A percentile compares a stretch with the other conserved stretches of the same genome.
These are phyloP conservation scores for Epinephelus moara DNA, from an alignment of 2,113 vertebrate genomes.

Conservation along the genomic window DNA sequence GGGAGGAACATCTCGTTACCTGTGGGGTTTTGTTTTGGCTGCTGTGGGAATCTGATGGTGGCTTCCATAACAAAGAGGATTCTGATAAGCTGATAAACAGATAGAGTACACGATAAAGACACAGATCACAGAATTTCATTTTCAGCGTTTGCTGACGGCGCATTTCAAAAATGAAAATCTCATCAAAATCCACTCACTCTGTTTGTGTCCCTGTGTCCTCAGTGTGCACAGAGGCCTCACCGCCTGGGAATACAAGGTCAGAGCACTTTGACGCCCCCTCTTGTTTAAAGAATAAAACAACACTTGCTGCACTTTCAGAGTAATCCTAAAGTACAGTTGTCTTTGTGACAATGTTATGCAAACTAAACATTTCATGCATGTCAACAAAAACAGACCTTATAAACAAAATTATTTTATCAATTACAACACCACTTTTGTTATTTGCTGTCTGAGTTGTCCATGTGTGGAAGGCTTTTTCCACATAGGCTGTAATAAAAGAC, in stretches of 20 bases:
- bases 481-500: no score
- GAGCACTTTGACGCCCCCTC: constrained; percentile 44
- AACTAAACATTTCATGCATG: no score
- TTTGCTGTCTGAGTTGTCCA: no score
- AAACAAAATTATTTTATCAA: no score
- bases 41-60: constrained; percentile 17
- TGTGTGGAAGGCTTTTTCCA: no score
- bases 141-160: constrained; percentile 15
- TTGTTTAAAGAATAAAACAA: constrained; percentile 40
- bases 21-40: constrained; percentile 48
- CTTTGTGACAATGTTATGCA: no score
- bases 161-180: constrained; percentile 49
- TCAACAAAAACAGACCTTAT: no score
- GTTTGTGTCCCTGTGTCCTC: constrained; percentile 58
- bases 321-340: no score
- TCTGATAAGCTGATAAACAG: constrained; percentile 57
- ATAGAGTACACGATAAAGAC: constrained; percentile 17
- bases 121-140: constrained; percentile 41
- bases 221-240: constrained; percentile 19
- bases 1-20: constrained; percentile 47
- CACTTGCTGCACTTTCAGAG: not conserved
- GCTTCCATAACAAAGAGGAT: constrained; percentile 45
- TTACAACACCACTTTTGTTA: no score
- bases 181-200: constrained; percentile 65
- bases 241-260: constrained; percentile 50